Percentiles rank a stretch among this genome's conserved stretches.
phyloP scores from a whole-genome alignment of 2,113 vertebrate genomes.

The Athene noctua region DNA sequence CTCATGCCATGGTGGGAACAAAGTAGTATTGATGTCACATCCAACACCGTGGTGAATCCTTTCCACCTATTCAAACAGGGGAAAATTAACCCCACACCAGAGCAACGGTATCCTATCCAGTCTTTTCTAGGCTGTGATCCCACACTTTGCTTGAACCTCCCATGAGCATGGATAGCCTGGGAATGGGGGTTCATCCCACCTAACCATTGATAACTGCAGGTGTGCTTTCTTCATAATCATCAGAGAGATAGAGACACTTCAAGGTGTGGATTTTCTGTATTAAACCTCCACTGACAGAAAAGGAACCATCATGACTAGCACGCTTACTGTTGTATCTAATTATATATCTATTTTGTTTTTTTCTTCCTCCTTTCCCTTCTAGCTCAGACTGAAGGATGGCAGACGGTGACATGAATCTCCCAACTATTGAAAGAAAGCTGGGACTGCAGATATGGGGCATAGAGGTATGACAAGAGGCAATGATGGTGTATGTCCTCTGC shows the following conservation, averaged over 20 bases:
- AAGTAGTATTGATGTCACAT: not conserved
- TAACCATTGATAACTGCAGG: not conserved
- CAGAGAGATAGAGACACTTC: not conserved
- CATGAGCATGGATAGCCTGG: not conserved
- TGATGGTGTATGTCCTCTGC: not conserved
- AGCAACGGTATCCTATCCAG: not conserved
- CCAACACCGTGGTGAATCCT: fast-evolving
- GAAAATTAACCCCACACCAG: not conserved
- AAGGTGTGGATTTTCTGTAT: not conserved
- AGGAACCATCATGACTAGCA: not conserved
- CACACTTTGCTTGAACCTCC: not conserved
- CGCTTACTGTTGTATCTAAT: not conserved
- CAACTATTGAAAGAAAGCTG: slow-evolving; percentile 71
- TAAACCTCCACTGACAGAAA: not conserved
- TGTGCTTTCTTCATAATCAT: not conserved
- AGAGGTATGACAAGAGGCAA: slow-evolving; percentile 78
- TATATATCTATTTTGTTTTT: not conserved
- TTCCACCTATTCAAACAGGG: not conserved
- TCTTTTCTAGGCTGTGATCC: not conserved
- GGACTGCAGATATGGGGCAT: slow-evolving; percentile 92
- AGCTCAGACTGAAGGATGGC: slow-evolving; percentile 77
- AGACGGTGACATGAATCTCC: slow-evolving; percentile 53
- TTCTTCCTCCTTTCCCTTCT: not conserved
- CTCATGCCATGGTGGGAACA: fast-evolving
- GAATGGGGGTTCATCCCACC: not conserved